phyloP scores from a whole-genome alignment of 2,888 invertebrate species.

The Synanthedon vespiformis region DNA sequence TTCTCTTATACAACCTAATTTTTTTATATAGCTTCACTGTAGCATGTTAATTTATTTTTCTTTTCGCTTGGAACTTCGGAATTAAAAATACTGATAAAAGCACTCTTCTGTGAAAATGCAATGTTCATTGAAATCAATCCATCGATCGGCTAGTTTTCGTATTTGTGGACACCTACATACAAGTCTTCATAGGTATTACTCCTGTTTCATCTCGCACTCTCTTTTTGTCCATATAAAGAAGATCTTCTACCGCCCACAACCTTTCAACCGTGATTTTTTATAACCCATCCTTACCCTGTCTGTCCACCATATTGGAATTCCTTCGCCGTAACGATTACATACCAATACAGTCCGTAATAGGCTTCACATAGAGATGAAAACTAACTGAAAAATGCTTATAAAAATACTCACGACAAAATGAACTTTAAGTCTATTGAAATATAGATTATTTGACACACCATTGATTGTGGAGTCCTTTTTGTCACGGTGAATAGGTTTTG shows the following conservation, averaged over 20 bases:
- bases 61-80: too few species aligned
- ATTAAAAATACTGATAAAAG: too few species aligned
- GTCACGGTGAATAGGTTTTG: constrained; percentile 42
- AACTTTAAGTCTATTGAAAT: constrained; percentile 31
- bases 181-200: too few species aligned
- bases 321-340: constrained; percentile 20
- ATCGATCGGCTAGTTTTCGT: too few species aligned
- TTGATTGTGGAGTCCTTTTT: constrained; percentile 29
- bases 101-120: too few species aligned
- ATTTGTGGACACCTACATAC: too few species aligned
- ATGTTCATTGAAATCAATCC: too few species aligned
- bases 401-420: constrained; percentile 13
- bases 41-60: too few species aligned
- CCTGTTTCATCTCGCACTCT: too few species aligned
- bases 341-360: constrained; percentile 31
- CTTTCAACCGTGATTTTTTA: constrained; percentile 54
- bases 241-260: constrained; percentile 43
- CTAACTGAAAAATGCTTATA: constrained; percentile 3
- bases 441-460: constrained; percentile 28
- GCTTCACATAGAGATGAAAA: constrained; percentile 21
- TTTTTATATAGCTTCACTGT: too few species aligned
- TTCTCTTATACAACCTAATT: too few species aligned
- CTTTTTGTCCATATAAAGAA: too few species aligned
- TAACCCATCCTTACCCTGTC: constrained; percentile 49
- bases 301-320: constrained; percentile 52